Base-by-base conservation (phyloP, 2,797 vertebrate species). In the Tarsius wallacei region DNA sequence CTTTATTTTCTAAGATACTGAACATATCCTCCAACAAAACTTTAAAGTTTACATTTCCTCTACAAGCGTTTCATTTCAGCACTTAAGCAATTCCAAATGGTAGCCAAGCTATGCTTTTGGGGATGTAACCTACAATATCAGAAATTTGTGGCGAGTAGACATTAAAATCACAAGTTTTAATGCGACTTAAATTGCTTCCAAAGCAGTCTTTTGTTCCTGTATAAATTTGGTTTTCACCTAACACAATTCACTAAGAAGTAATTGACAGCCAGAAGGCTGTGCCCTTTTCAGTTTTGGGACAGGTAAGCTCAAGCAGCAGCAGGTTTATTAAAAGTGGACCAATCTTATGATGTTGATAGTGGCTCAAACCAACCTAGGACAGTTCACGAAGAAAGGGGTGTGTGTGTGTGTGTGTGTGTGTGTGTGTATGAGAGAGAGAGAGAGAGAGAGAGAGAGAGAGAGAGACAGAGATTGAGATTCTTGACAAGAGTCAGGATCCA, bases 1-100 rank as follows among this genome's bases (percentile, higher is more conserved):
- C 53, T 94, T 74, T 59, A 93, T 74, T 90, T 90, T 96, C 31
- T 63, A 74, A 49, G 42, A 92, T 36, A 89, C 61, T 96, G 28
- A 70, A 31, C 19, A 84, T 28, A 82, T 22, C 26, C 19, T 53
- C 61, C 26, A 82, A 70, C 10, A 94, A 47, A 93, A 51, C 26
- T 88, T 83, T 74, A 24, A 87, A 42, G 53, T 87, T 55, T 84
- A 28, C 22, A 21, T 96, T 94, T 80, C 21, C 66, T 83, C 26
- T 76, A 8, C 26, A 47, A 28, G 24, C 42, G 49, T 63, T 85
- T 80, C 10, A 31, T 70, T 87, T 94, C 19, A 57, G 82, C 57
- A 87, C 42, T 84, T 74, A 55, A 53, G 64, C 11, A 74, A 87
- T 83, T 22, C 49, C 33, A 59, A 22, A 7, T 24, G 7, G 28